phyloP scores from a whole-genome alignment of 2,797 vertebrate genomes.

The Sylvia borin region DNA sequence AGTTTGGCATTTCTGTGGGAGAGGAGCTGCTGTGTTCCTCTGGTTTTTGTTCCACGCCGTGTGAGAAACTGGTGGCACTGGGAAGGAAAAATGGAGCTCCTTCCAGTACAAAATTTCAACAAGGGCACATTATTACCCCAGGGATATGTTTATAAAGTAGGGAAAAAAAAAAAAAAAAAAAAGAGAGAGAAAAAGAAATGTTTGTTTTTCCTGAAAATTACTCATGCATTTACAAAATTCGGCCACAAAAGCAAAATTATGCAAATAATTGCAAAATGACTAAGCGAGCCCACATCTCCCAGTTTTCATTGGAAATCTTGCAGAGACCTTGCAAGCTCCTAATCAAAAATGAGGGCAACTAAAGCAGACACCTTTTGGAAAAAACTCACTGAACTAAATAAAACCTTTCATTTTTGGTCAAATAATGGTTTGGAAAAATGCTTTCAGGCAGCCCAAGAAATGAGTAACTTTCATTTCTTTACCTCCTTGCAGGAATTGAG shows the following conservation, averaged over 20 bases:
- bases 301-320: not conserved
- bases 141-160: not conserved
- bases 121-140: not conserved
- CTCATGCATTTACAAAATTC: not conserved
- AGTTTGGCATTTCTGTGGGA: constrained; percentile 7
- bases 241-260: not conserved
- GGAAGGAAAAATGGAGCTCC: fast-evolving
- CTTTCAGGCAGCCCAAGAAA: not conserved
- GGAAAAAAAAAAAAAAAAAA: too few relatives aligned
- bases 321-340: not conserved
- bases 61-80: not conserved
- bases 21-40: not conserved
- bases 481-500: not conserved
- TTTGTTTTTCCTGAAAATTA: constrained; percentile 24
- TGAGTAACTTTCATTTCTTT: not conserved
- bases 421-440: not conserved
- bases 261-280: not conserved
- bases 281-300: not conserved
- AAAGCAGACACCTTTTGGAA: not conserved
- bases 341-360: not conserved
- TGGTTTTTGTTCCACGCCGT: not conserved
- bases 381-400: not conserved
- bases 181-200: not conserved
- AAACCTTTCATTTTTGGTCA: not conserved
- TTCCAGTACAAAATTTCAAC: not conserved